A percentile compares a stretch with the other conserved stretches of the same genome.
Conservation (phyloP, 2,888 invertebrate species). For the Ephialtes manifestator region DNA sequence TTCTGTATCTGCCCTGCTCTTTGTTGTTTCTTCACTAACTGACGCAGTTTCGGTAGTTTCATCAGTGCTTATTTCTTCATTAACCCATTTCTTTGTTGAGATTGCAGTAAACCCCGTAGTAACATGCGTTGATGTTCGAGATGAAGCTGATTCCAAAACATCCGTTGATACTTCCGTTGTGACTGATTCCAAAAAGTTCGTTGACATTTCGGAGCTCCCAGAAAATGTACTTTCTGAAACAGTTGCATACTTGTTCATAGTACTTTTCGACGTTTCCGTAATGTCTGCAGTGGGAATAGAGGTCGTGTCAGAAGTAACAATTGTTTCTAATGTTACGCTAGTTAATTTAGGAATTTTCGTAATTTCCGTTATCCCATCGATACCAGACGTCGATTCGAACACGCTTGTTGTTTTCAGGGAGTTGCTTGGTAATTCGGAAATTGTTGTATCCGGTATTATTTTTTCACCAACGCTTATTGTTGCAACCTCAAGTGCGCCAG, state of each 20-base stretch:
- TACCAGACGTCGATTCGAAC: constrained; percentile 3
- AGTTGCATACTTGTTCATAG: not conserved
- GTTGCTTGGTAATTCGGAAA: constrained; percentile 10
- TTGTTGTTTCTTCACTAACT: not conserved
- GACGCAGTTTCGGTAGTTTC: constrained; percentile 8
- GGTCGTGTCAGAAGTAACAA: not conserved
- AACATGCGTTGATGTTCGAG: not conserved
- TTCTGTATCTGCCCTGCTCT: constrained; percentile 12
- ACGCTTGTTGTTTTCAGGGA: not conserved
- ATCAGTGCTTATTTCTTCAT: not conserved
- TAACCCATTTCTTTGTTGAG: not conserved
- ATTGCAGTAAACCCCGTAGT: not conserved
- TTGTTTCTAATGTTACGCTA: not conserved
- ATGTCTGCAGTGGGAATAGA: not conserved
- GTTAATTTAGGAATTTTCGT: constrained; percentile 9
- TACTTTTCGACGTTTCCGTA: not conserved
- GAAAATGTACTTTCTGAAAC: not conserved
- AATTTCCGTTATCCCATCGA: not conserved
- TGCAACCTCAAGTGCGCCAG: not conserved
- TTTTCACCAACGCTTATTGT: not conserved
- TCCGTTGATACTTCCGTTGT: not conserved
- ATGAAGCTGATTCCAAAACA: not conserved
- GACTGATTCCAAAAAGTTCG: not conserved
- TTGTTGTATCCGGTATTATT: not conserved
- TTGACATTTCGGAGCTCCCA: not conserved